These are phyloP conservation scores for Nemotelus nigrinus DNA, from an alignment of 2,888 invertebrate genomes.

Conservation along the genomic window DNA sequence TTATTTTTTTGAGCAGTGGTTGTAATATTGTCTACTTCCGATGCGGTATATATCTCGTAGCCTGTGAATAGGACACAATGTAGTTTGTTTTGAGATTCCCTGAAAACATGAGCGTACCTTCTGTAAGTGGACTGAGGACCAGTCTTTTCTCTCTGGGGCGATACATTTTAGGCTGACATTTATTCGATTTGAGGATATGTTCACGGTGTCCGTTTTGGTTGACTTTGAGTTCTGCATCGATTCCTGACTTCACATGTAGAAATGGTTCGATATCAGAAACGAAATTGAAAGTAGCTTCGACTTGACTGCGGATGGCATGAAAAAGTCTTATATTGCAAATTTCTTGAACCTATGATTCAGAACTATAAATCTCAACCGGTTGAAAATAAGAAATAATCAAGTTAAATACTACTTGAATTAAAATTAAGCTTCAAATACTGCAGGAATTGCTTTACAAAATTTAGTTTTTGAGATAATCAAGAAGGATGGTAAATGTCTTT, in stretches of 20 bases:
- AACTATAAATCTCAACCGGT: background rate
- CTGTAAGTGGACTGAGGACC: background rate
- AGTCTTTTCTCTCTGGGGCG: background rate
- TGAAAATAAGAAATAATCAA: background rate
- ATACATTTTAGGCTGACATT: background rate
- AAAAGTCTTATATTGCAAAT: background rate
- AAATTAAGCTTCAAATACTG: too few relatives aligned
- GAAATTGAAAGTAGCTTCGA: background rate
- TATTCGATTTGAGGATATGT: background rate
- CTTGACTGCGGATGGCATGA: background rate
- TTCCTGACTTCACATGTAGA: conserved; percentile 14
- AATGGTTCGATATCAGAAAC: background rate
- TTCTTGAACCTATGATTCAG: background rate
- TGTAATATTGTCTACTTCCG: background rate
- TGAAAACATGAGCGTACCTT: background rate
- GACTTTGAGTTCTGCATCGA: conserved; percentile 8
- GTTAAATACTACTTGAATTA: too few relatives aligned
- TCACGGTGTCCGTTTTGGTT: background rate
- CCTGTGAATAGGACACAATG: background rate
- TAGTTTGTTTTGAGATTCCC: background rate
- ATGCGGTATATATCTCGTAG: background rate
- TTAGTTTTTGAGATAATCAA: too few relatives aligned
- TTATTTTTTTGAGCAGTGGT: background rate
- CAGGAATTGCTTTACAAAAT: too few relatives aligned
- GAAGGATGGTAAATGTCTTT: background rate